phyloP scores from a whole-genome alignment of 2,113 vertebrate species.

The Stigmatopora nigra region DNA sequence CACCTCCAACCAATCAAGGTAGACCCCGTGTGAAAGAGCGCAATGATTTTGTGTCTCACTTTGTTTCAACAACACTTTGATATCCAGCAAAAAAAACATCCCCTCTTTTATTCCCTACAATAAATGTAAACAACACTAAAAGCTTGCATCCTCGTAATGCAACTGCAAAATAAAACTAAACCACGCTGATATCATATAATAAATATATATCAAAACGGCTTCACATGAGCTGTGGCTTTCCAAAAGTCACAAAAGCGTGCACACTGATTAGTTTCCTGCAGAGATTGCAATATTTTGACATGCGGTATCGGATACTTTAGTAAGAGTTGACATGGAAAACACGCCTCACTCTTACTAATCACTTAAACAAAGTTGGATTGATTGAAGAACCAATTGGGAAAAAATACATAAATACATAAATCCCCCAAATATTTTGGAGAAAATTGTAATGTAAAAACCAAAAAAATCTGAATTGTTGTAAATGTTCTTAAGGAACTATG shows the following conservation, averaged over 20 bases:
- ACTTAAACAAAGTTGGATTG: background rate
- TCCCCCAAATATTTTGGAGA: background rate
- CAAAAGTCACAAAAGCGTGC: no score
- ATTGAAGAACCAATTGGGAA: background rate
- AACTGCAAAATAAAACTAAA: background rate
- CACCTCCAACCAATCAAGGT: slow-evolving; percentile 30
- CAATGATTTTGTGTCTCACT: slow-evolving; percentile 49
- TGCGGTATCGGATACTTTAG: background rate
- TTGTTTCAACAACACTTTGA: slow-evolving; percentile 53
- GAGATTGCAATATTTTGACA: background rate
- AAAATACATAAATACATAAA: background rate
- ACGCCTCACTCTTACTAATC: background rate
- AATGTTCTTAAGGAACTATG: no score
- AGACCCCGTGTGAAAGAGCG: slow-evolving; percentile 33
- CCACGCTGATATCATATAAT: background rate
- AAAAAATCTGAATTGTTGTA: background rate
- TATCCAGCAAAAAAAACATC: slow-evolving; percentile 28
- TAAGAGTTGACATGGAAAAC: background rate
- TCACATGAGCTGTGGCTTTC: background rate
- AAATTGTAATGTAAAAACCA: background rate
- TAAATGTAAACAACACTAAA: background rate
- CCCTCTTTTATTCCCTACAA: background rate
- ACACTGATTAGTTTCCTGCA: background rate
- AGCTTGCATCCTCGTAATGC: background rate
- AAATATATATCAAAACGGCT: background rate